phyloP scores from a whole-genome alignment of 1,140 invertebrate species.

The Papilio helenus region DNA sequence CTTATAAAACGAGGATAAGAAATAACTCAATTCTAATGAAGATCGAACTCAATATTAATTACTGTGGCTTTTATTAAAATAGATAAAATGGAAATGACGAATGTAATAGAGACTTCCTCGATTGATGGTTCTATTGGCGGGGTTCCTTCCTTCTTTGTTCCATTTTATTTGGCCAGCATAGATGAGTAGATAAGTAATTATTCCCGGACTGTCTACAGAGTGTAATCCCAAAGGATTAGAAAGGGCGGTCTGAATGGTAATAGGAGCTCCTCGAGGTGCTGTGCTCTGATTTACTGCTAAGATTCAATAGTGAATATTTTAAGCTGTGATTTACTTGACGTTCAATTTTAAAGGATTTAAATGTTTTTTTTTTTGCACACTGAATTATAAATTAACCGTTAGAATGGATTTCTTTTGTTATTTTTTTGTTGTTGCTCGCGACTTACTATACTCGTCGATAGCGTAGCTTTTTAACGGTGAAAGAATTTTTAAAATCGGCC shows the following conservation, averaged over 20 bases:
- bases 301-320: conserved; percentile 82
- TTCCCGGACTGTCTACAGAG: conserved; percentile 73
- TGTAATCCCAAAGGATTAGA: conserved; percentile 78
- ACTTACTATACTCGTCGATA: no score
- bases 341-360: conserved; percentile 62
- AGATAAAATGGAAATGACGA: conserved; percentile 6
- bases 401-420: no score
- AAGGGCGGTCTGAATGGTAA: conserved; percentile 81
- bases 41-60: background rate
- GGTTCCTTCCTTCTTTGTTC: conserved; percentile 46
- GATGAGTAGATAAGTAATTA: conserved; percentile 79
- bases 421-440: no score
- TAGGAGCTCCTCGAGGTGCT: conserved; percentile 74
- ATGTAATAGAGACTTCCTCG: conserved; percentile 28
- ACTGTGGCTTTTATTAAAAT: conserved; percentile 12
- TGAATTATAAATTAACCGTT: conserved; percentile 11
- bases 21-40: background rate
- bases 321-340: conserved; percentile 72
- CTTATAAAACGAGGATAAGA: background rate
- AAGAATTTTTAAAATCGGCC: no score
- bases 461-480: no score
- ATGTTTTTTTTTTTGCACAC: conserved; percentile 56
- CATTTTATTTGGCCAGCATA: conserved; percentile 58
- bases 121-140: conserved; percentile 26
- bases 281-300: conserved; percentile 80